phyloP scores from a whole-genome alignment of 2,888 invertebrate species.

The Drosophila kuntzei region DNA sequence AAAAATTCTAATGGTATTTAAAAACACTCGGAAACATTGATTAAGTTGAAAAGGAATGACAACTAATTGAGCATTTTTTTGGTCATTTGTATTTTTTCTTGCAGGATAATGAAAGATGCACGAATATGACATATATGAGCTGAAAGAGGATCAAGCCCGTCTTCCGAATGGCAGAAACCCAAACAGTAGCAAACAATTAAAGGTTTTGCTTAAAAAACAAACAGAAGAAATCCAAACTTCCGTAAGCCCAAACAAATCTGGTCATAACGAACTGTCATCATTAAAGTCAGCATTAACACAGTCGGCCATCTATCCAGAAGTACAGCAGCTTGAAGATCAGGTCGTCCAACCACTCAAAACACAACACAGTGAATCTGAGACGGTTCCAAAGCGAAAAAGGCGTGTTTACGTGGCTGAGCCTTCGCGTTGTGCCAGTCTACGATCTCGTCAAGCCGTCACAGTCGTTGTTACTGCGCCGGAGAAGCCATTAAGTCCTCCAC shows the following conservation, averaged over 20 bases:
- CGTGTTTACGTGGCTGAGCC: constrained; percentile 61
- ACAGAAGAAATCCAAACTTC: constrained; percentile 22
- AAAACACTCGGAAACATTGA: no score
- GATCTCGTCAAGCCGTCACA: constrained; percentile 46
- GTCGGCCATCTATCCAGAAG: constrained; percentile 40
- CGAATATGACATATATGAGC: constrained; percentile 83
- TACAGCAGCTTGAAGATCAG: constrained; percentile 43
- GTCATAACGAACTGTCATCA: neutral
- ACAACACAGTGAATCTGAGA: constrained; percentile 9
- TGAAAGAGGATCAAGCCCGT: constrained; percentile 82
- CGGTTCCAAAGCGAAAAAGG: constrained; percentile 46
- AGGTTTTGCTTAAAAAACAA: constrained; percentile 2
- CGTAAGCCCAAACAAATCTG: constrained; percentile 14
- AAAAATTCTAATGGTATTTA: no score
- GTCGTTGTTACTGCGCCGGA: constrained; percentile 10
- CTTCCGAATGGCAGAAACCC: constrained; percentile 72
- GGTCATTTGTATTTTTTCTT: constrained; percentile 31
- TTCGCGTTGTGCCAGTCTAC: constrained; percentile 58
- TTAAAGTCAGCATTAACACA: neutral
- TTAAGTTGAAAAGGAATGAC: no score
- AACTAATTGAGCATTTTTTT: constrained; percentile 57
- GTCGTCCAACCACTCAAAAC: constrained; percentile 23
- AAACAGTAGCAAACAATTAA: neutral
- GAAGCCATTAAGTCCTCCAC: constrained; percentile 16
- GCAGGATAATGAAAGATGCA: constrained; percentile 84